phyloP scores from a whole-genome alignment of 2,888 invertebrate species.

The Eurois occulta region DNA sequence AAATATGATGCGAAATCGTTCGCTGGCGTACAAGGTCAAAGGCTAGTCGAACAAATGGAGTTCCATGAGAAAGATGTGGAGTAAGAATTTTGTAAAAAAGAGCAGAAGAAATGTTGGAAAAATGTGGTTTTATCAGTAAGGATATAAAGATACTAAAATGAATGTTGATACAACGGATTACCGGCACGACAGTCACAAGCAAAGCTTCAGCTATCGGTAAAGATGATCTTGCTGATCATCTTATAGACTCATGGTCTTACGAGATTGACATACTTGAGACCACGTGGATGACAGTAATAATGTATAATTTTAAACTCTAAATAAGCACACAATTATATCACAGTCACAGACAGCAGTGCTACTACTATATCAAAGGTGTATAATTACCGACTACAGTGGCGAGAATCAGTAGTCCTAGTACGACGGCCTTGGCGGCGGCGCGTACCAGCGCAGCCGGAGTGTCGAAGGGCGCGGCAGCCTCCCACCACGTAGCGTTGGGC shows the following conservation, averaged over 20 bases:
- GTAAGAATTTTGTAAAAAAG: slow-evolving; percentile 22
- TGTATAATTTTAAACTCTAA: not conserved
- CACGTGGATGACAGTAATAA: not conserved
- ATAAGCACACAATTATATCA: not conserved
- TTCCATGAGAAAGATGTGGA: slow-evolving; percentile 16
- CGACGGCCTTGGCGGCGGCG: slow-evolving; percentile 91
- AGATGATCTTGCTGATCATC: not conserved
- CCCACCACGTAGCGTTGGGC: slow-evolving; percentile 84
- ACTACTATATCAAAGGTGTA: slow-evolving; percentile 42
- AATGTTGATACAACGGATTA: not conserved
- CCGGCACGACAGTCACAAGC: not conserved
- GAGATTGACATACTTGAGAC: not conserved
- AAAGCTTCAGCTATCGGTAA: not conserved
- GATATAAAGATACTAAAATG: not conserved
- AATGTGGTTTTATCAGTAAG: slow-evolving; percentile 3
- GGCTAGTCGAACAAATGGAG: slow-evolving; percentile 45
- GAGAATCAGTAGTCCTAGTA: slow-evolving; percentile 91
- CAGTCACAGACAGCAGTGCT: slow-evolving; percentile 7
- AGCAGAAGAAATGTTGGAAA: not conserved
- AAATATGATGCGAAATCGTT: slow-evolving; percentile 52
- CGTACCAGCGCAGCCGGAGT: slow-evolving; percentile 90
- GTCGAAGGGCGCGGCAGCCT: slow-evolving; percentile 86
- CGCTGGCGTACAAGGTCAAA: slow-evolving; percentile 34
- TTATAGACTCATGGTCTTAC: not conserved
- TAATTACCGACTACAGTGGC: slow-evolving; percentile 91